A percentile compares a stretch with the other conserved stretches of the same genome.
These are phyloP conservation scores for Sclerurus mexicanus DNA, from an alignment of 2,113 vertebrate genomes.

Conservation along the genomic window DNA sequence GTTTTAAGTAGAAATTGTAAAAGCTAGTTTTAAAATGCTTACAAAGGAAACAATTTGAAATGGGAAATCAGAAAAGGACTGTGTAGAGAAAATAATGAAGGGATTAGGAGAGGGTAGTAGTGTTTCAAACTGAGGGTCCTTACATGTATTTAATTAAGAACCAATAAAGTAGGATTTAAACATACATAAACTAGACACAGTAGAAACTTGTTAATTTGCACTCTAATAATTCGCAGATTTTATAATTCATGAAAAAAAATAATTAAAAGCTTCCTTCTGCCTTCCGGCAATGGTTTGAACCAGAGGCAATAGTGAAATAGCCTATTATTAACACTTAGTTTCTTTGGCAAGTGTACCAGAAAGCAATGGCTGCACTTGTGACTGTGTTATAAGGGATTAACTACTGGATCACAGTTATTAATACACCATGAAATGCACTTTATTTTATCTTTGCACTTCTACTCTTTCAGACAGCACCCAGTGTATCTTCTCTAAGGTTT, in stretches of 20 bases:
- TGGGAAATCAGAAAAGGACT: background rate
- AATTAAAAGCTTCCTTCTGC: background rate
- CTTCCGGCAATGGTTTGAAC: background rate
- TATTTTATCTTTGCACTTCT: background rate
- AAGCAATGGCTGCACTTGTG: background rate
- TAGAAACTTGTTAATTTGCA: constrained; percentile 50
- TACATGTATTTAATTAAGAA: constrained; percentile 49
- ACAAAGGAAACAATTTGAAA: background rate
- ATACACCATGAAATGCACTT: background rate
- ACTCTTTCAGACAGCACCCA: background rate
- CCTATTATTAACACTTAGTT: background rate
- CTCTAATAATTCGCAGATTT: constrained; percentile 40
- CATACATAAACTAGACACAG: background rate
- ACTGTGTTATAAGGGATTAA: background rate
- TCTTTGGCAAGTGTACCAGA: background rate
- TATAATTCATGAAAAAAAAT: constrained; percentile 14
- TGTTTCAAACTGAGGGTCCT: background rate
- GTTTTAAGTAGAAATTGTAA: background rate
- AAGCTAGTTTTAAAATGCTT: background rate
- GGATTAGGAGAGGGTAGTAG: background rate
- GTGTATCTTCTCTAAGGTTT: background rate
- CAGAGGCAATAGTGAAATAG: background rate
- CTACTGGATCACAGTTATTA: background rate
- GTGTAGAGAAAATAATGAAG: constrained; percentile 1
- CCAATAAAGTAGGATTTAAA: constrained; percentile 47